A percentile compares a stretch with the other conserved stretches of the same genome.
phyloP scores from a whole-genome alignment of 2,113 vertebrate species.

The Dunckerocampus dactyliophorus region DNA sequence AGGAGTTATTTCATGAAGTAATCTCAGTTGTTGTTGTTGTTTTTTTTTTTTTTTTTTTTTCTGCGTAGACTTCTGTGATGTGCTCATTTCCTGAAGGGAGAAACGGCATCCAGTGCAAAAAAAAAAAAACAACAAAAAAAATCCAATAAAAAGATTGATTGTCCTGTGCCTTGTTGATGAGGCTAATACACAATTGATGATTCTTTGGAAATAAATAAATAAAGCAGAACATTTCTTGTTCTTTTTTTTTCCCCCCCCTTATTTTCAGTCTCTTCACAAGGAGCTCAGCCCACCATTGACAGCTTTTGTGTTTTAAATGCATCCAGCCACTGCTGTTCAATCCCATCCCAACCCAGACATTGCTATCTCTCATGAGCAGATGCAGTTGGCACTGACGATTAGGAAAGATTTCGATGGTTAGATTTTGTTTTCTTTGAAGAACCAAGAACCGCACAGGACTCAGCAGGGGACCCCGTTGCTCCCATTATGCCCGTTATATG shows the following conservation, averaged over 20 bases:
- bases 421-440: slow-evolving; percentile 30
- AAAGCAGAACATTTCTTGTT: background rate
- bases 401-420: slow-evolving; percentile 19
- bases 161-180: slow-evolving; percentile 31
- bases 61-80: slow-evolving; percentile 13
- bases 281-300: too few relatives aligned
- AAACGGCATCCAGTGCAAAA: slow-evolving; percentile 35
- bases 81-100: slow-evolving; percentile 37
- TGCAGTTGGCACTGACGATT: slow-evolving; percentile 17
- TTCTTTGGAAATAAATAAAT: too few relatives aligned
- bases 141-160: slow-evolving; percentile 45
- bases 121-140: slow-evolving; percentile 45
- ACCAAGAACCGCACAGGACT: background rate
- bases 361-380: slow-evolving; percentile 23
- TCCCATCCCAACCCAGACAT: slow-evolving; percentile 12
- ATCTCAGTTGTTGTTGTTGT: slow-evolving; percentile 24
- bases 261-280: too few relatives aligned
- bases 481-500: background rate
- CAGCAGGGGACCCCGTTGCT: slow-evolving; percentile 8
- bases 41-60: too few relatives aligned
- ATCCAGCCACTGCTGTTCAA: slow-evolving; percentile 6
- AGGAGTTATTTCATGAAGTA: slow-evolving; percentile 42
- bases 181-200: too few relatives aligned
- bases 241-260: background rate
- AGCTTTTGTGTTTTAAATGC: background rate